Conservation (phyloP, 2,888 invertebrate genomes). For the Drosophila borborema region DNA sequence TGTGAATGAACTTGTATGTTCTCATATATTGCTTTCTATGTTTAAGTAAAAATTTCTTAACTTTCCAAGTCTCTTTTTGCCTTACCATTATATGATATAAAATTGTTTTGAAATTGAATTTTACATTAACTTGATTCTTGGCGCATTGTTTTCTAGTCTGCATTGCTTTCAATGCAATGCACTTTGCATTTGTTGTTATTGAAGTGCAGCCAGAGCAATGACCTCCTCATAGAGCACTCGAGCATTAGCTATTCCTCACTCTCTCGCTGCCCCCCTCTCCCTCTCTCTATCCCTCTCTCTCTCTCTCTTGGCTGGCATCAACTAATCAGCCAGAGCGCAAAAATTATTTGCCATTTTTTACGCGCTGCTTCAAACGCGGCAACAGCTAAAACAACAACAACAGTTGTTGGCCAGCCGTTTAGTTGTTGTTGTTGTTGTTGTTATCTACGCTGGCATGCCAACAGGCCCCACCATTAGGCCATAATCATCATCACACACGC, state of each 20-base stretch:
- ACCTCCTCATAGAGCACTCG: conserved; percentile 23
- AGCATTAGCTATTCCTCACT: not conserved
- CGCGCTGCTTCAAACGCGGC: conserved; percentile 79
- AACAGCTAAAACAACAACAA: conserved; percentile 41
- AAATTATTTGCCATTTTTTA: conserved; percentile 80
- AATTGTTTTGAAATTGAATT: not conserved
- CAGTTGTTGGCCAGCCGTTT: conserved; percentile 24
- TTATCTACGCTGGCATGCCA: conserved; percentile 70
- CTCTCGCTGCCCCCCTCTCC: not conserved
- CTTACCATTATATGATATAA: too few species aligned
- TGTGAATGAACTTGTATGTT: too few species aligned
- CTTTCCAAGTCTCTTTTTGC: too few species aligned
- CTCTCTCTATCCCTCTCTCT: not conserved
- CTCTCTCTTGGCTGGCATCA: conserved; percentile 53
- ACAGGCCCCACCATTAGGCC: conserved; percentile 79
- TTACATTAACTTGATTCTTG: not conserved
- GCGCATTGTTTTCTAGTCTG: not conserved
- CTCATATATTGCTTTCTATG: too few species aligned
- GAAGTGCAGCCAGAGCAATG: conserved; percentile 33
- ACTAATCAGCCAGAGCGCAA: conserved; percentile 78
- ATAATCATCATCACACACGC: conserved; percentile 80
- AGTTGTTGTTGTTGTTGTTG: conserved; percentile 43
- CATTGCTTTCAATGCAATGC: not conserved
- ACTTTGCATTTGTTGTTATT: conserved; percentile 25
- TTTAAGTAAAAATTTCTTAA: too few species aligned